These are phyloP conservation scores for Drosophila maculinotata DNA, from an alignment of 2,888 invertebrate species.

Conservation along the genomic window DNA sequence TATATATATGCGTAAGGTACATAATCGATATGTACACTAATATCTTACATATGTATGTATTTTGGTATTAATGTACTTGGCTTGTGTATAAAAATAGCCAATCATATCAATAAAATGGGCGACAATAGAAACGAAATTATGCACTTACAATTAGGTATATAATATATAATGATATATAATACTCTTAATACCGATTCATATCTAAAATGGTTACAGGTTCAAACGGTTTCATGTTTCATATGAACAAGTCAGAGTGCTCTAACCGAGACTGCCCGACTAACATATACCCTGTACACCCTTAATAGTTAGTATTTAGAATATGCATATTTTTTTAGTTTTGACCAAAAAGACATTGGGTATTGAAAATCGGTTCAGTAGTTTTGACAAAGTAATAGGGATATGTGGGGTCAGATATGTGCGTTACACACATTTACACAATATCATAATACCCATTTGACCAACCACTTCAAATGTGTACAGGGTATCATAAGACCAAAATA, in stretches of 20 bases:
- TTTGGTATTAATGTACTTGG: constrained; percentile 29
- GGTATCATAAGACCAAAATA: constrained; percentile 1
- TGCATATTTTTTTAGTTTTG: too few species aligned
- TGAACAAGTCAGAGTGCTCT: too few species aligned
- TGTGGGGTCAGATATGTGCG: too few species aligned
- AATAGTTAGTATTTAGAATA: too few species aligned
- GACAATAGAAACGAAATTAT: constrained; percentile 40
- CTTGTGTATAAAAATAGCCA: constrained; percentile 61
- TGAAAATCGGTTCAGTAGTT: too few species aligned
- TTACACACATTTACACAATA: too few species aligned
- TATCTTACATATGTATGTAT: constrained; percentile 10
- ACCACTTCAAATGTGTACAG: too few species aligned
- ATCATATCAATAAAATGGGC: constrained; percentile 42
- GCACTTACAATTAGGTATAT: constrained; percentile 9
- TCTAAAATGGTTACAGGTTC: constrained; percentile 11
- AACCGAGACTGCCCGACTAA: too few species aligned
- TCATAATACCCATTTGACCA: too few species aligned
- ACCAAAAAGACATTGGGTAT: too few species aligned
- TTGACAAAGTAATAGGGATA: too few species aligned
- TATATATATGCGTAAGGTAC: constrained; percentile 5
- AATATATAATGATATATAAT: constrained; percentile 7
- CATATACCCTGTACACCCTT: too few species aligned
- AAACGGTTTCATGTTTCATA: background rate
- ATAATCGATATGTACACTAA: background rate
- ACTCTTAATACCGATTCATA: constrained; percentile 3